Percentiles rank a stretch among this genome's conserved stretches.
Evolutionary conservation across 1,140 invertebrate genomes (phyloP).

Genomic region (Ceratina calcarata): DNA sequence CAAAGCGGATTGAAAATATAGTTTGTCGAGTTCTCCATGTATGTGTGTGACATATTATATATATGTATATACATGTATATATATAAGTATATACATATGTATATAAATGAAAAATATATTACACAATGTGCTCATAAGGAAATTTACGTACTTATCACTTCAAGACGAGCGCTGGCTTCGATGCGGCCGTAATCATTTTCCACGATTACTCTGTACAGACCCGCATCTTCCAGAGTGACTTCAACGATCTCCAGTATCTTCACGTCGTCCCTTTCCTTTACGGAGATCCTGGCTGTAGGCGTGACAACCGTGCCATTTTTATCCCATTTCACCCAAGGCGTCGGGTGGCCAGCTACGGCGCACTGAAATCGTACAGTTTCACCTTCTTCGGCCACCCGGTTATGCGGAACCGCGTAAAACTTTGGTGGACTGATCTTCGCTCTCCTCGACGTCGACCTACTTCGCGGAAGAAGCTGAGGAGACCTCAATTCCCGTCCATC

Average conservation of each 20-base stretch:
- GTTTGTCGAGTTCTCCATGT: no score
- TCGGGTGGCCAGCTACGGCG: constrained; percentile 87
- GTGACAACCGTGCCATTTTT: constrained; percentile 86
- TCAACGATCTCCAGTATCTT: constrained; percentile 89
- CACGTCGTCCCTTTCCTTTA: constrained; percentile 88
- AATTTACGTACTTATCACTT: constrained; percentile 85
- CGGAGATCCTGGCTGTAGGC: constrained; percentile 83
- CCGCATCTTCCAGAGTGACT: constrained; percentile 89
- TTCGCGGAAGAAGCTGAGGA: constrained; percentile 62
- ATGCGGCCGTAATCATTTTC: constrained; percentile 91
- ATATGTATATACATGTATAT: no score
- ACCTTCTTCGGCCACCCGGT: constrained; percentile 90
- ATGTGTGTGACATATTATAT: no score
- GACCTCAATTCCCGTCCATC: constrained; percentile 71
- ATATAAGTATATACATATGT: no score
- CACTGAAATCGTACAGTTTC: constrained; percentile 90
- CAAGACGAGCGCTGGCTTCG: constrained; percentile 89
- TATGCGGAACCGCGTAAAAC: constrained; percentile 93
- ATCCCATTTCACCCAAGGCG: constrained; percentile 90
- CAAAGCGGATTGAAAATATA: no score
- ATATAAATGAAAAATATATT: no score
- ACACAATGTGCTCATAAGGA: not conserved
- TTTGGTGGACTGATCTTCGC: constrained; percentile 84
- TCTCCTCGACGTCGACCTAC: constrained; percentile 57
- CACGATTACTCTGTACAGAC: constrained; percentile 88